Evolutionary conservation across 1,140 invertebrate genomes (phyloP), one percentile per base, ranked within the genome.

Genomic region (Chironomus striatipennis): DNA sequence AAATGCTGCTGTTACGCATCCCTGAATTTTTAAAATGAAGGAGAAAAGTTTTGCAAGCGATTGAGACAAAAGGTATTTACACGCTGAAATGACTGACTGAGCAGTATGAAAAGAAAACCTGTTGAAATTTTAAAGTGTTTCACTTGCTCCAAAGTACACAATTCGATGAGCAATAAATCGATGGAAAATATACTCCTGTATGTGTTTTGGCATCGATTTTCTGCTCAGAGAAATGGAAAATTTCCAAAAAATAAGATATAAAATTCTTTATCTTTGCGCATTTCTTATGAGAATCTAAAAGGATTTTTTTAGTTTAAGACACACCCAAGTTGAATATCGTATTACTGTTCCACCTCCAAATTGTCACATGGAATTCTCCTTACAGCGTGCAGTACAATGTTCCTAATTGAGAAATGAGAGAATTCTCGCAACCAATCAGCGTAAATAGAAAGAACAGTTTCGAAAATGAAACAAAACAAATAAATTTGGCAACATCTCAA

Each of bases 191-290:
- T 57, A 5, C 12, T 12, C 12, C 47, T 57, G 12, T 57, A n/a
- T 15, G 12, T 34, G 8, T n/a, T 5, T 57, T n/a, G 47, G n/a
- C 47, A 57, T 57, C 47, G 47, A 57, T 57, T 57, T 57, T 57
- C 47, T 57, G 47, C 47, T 57, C 47, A 4, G 47, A 57, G 47
- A 57, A 57, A 57, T 57, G 47, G 47, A 57, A 57, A 57, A 57
- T 34, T 34, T 34, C 5, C 24, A 1, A 34, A 34, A 34, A 5
- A 1, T 34, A 34, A 34, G 24, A 34, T 2, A 5, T 5, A 57
- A 57, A 0, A 12, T 57, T 10, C 47, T 57, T 15, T 57, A 5
- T 7, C 15, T 10, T 1, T 57, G 12, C 47, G 47, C n/a, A n/a
- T 57, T n/a, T 12, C 47, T 12, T n/a, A 57, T 57, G 8, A 34